phyloP scores from a whole-genome alignment of 1,140 invertebrate genomes.

The Apis laboriosa region DNA sequence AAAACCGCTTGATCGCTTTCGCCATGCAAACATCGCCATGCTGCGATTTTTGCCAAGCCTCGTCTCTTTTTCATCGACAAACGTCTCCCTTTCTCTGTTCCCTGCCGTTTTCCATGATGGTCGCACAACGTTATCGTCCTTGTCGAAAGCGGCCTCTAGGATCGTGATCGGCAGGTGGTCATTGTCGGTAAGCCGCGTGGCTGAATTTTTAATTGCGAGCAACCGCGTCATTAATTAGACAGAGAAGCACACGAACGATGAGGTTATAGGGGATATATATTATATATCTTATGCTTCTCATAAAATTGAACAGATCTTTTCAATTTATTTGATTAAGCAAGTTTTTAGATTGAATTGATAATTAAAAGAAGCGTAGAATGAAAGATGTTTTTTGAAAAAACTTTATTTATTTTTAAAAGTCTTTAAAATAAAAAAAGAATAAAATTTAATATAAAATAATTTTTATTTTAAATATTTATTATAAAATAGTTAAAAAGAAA shows the following conservation, averaged over 20 bases:
- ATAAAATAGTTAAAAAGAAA: too few relatives aligned
- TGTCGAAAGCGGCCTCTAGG: constrained; percentile 60
- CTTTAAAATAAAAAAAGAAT: too few relatives aligned
- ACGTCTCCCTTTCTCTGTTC: background rate
- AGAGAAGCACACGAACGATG: background rate
- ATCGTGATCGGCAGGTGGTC: constrained; percentile 62
- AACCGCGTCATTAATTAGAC: constrained; percentile 53
- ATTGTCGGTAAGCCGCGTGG: constrained; percentile 38
- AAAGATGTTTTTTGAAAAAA: too few relatives aligned
- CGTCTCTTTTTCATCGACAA: constrained; percentile 23
- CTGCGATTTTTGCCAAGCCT: constrained; percentile 28
- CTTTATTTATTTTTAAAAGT: too few relatives aligned
- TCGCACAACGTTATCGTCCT: constrained; percentile 53
- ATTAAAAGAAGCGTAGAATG: too few relatives aligned
- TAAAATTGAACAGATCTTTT: too few relatives aligned
- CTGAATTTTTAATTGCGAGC: constrained; percentile 60
- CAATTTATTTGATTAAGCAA: too few relatives aligned
- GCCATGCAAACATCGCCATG: constrained; percentile 50
- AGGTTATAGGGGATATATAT: too few relatives aligned
- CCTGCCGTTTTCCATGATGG: constrained; percentile 7
- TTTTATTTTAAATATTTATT: too few relatives aligned
- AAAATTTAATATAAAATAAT: too few relatives aligned
- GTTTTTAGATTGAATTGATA: too few relatives aligned
- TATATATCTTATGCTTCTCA: too few relatives aligned
- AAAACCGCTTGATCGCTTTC: constrained; percentile 58